A percentile compares a stretch with the other conserved stretches of the same genome.
These are phyloP conservation scores for Abramis brama DNA, from an alignment of 2,113 vertebrate genomes.

Conservation along the genomic window DNA sequence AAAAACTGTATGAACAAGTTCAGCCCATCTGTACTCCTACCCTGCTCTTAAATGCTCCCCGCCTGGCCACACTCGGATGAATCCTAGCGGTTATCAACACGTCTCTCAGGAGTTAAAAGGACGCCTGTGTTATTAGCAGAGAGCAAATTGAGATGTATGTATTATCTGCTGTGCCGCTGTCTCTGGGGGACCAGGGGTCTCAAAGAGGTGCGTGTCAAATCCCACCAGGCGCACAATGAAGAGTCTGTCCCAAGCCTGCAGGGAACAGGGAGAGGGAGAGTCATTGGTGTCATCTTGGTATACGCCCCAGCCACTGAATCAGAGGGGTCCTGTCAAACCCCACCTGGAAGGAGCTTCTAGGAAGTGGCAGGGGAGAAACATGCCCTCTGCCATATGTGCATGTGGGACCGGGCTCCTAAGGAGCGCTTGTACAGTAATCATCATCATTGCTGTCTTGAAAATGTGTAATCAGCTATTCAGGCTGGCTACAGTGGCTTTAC, in stretches of 20 bases:
- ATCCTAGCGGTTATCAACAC: conserved; percentile 57
- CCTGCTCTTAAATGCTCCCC: conserved; percentile 45
- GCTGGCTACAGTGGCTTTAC: conserved; percentile 41
- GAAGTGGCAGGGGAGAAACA: conserved; percentile 69
- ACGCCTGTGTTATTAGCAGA: conserved; percentile 68
- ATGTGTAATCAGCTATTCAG: conserved; percentile 56
- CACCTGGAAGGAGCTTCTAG: conserved; percentile 71
- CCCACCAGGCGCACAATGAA: conserved; percentile 70
- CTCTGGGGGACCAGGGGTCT: conserved; percentile 72
- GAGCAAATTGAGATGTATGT: conserved; percentile 72
- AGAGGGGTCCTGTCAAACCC: conserved; percentile 65
- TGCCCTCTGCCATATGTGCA: conserved; percentile 57
- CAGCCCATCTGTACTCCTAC: conserved; percentile 24
- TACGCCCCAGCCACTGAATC: conserved; percentile 68
- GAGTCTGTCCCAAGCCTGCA: conserved; percentile 71
- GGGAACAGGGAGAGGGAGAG: conserved; percentile 73
- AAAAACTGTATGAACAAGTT: conserved; percentile 8
- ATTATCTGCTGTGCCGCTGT: conserved; percentile 71
- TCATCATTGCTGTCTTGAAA: conserved; percentile 65
- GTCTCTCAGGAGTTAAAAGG: conserved; percentile 59
- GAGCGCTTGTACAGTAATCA: conserved; percentile 73
- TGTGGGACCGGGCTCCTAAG: conserved; percentile 69
- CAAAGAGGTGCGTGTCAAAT: conserved; percentile 75
- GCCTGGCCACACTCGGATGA: conserved; percentile 48
- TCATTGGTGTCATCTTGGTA: conserved; percentile 72